A percentile compares a stretch with the other conserved stretches of the same genome.
phyloP scores from a whole-genome alignment of 92 coral and sea anemone species.

The Phymanthus crucifer region DNA sequence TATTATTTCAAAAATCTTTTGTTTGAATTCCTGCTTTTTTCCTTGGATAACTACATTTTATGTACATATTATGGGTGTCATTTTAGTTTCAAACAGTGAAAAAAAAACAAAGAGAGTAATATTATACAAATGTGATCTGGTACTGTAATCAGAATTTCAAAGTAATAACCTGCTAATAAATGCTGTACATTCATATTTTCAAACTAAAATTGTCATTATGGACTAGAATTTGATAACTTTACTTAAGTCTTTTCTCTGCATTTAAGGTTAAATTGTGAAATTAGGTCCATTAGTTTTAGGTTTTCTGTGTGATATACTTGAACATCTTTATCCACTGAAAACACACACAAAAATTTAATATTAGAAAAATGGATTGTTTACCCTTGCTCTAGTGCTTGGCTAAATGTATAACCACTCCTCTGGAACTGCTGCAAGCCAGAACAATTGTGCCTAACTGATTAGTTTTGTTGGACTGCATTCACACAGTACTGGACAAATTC shows the following conservation, averaged over 20 bases:
- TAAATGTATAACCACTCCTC: too few relatives aligned
- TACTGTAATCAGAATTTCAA: background rate
- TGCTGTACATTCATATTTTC: conserved; percentile 5
- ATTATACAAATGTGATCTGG: background rate
- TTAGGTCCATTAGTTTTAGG: conserved; percentile 76
- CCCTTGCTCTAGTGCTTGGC: too few relatives aligned
- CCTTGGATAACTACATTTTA: background rate
- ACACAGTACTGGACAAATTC: too few relatives aligned
- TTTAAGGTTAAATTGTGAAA: conserved; percentile 74
- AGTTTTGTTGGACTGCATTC: too few relatives aligned
- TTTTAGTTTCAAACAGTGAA: background rate
- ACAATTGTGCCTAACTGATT: too few relatives aligned
- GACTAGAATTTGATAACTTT: background rate
- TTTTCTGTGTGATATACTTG: conserved; percentile 65
- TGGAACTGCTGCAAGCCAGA: too few relatives aligned
- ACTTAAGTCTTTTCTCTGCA: conserved; percentile 78
- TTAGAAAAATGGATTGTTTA: too few relatives aligned
- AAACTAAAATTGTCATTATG: background rate
- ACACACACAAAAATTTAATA: background rate
- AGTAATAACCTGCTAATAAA: background rate
- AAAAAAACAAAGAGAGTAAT: background rate
- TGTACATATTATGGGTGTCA: background rate
- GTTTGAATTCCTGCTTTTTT: background rate
- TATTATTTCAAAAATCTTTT: background rate
- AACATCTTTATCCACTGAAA: conserved; percentile 85